A percentile compares a stretch with the other conserved stretches of the same genome.
These are phyloP conservation scores for Microctenopoma steveboyesi DNA, from an alignment of 2,797 vertebrate genomes.

Conservation along the genomic window DNA sequence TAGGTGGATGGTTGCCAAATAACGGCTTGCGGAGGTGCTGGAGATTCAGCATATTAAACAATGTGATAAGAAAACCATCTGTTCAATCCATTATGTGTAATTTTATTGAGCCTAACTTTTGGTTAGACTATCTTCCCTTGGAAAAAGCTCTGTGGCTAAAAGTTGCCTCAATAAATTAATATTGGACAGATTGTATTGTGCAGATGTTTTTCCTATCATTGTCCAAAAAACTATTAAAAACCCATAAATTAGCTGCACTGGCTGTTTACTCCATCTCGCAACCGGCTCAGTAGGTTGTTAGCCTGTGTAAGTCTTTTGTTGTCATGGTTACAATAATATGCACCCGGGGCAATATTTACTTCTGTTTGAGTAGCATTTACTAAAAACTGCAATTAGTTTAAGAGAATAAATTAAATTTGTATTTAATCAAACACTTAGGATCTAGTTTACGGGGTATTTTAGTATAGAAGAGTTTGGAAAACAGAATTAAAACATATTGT, in stretches of 20 bases:
- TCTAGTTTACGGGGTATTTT: not conserved
- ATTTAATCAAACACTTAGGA: not conserved
- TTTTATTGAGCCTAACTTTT: conserved; percentile 22
- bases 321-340: too few species aligned
- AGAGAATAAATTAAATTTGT: not conserved
- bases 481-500: too few species aligned
- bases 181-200: not conserved
- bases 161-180: conserved; percentile 10
- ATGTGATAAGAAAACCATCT: conserved; percentile 34
- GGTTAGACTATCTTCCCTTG: conserved; percentile 12
- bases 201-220: conserved; percentile 16
- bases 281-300: too few species aligned
- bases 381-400: too few species aligned
- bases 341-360: too few species aligned
- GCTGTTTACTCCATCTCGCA: too few species aligned
- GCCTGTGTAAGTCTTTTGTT: too few species aligned
- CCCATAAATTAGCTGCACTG: not conserved
- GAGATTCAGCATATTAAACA: not conserved
- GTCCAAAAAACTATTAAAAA: conserved; percentile 1
- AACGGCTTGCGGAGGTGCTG: conserved; percentile 3
- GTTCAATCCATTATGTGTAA: conserved; percentile 2
- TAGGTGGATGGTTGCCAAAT: conserved; percentile 10
- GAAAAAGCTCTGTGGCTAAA: conserved; percentile 4
- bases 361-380: too few species aligned
- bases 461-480: too few species aligned